Base-by-base conservation (phyloP, 2,113 vertebrate species). In the Gobiocypris rarus region DNA sequence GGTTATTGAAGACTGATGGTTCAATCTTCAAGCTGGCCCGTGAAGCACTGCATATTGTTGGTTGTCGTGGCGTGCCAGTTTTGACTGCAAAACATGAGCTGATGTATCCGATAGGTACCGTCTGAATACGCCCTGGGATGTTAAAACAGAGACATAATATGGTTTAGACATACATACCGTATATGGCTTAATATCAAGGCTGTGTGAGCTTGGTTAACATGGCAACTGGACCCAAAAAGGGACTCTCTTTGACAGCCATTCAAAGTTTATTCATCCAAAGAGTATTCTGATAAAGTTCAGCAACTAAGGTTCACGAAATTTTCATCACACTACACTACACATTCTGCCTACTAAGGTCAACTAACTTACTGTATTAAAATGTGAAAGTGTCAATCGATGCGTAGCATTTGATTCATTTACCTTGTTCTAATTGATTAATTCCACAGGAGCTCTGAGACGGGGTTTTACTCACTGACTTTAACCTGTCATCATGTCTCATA, bases 31-130 rank as follows among this genome's bases (percentile, higher is more conserved):
- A 91, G 45, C 91, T 90, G 61, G 95, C 96, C 28, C 95, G 94
- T 0, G 96, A 97, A 11, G 92, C 87, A 24, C 92, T 91, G 88
- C 96, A 97, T 48, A 97, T 84, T 9, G 94, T 93, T 4, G 96
- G 95, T 90, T 97, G 96, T 45, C 96, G 92, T 65, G 96, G 96
- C 0, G 96, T 97, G 38, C 95, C 96, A 50, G 95, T 96, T 92
- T 97, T 97, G 58, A 89, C 87, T 0, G 89, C 91, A 80, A 97
- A 97, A 89, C 96, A 97, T 48, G 96, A 97, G 81, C 92, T 93
- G 70, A 97, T 93, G 89, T 94, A 96, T 48, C 96, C 96, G 38
- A 97, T 94, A 0, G 96, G 96, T 54, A 90, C 90, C 0, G 96
- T 97, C 89, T 93, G 92, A 89, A 97, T 92, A 83, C 77, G 93